Evolutionary conservation across 1,140 invertebrate species (phyloP).

Genomic region (Panagrolaimus sp.): DNA sequence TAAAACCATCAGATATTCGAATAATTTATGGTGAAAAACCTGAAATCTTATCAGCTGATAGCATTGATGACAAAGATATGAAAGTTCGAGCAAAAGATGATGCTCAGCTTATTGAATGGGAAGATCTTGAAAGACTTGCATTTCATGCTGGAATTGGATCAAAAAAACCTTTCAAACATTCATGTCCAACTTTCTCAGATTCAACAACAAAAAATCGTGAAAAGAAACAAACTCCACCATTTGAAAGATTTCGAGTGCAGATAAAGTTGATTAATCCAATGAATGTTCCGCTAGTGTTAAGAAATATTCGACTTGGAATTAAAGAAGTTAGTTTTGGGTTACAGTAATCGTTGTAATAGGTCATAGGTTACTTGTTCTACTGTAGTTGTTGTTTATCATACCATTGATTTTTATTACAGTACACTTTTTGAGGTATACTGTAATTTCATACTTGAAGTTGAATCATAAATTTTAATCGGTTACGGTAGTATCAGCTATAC

Average conservation of each 20-base stretch:
- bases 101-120: constrained; percentile 13
- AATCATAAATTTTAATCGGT: too few species aligned
- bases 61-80: constrained; percentile 16
- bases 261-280: constrained; percentile 20
- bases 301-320: background rate
- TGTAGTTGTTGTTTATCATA: too few species aligned
- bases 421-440: too few species aligned
- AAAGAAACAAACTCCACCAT: constrained; percentile 18
- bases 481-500: too few species aligned
- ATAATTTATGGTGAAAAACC: constrained; percentile 13
- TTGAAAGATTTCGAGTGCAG: constrained; percentile 14
- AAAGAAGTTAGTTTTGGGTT: background rate
- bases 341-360: too few species aligned
- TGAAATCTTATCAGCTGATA: background rate
- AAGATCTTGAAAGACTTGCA: constrained; percentile 18
- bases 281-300: constrained; percentile 15
- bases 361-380: too few species aligned
- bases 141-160: constrained; percentile 5
- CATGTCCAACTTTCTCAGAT: background rate
- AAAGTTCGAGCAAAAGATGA: background rate
- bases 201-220: constrained; percentile 15
- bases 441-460: too few species aligned
- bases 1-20: background rate
- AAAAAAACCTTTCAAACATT: background rate
- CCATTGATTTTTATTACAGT: too few species aligned